Evolutionary conservation across 2,888 invertebrate genomes (phyloP), one percentile per base, ranked within the genome.

Genomic region (Conistra vaccinii): DNA sequence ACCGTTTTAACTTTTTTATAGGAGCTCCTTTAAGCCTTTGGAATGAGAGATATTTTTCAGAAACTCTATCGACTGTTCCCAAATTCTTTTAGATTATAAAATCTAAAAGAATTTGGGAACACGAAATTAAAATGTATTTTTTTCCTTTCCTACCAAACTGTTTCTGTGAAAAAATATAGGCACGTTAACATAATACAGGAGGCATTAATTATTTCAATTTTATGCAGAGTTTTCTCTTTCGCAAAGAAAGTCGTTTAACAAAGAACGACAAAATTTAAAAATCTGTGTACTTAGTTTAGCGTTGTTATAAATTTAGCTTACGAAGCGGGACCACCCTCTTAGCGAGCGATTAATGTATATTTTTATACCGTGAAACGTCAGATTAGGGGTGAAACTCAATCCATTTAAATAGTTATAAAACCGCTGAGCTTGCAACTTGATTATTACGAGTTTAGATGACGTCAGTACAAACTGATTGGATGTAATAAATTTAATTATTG

Each of bases 331-430:
- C 90, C 89, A 90, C 91, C 91, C 90, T 86, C 87, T 83, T 69
- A 80, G 73, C 55, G 84, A 87, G 82, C 92, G 92, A 93, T 92
- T 92, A 91, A 93, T 94, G 91, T 90, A 89, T 91, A 90, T 91
- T 91, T 91, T 91, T 90, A 93, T 92, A 90, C 90, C 85, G 88
- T 90, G 89, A 88, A 91, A 90, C 90, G 85, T 90, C 89, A 90
- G 88, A 89, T 86, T 89, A 76, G 89, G 92, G 92, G 90, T 86
- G 88, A 86, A 85, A 85, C 80, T 87, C 90, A 90, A 91, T 91
- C 88, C 88, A 88, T 90, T 91, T 92, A 90, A 91, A 91, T 88
- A 89, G 87, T 88, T 88, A 86, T 86, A 84, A 91, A 91, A 90
- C 85, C 87, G 85, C 90, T 89, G 89, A 89, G 78, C 83, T 82